These are phyloP conservation scores for Eupithecia subfuscata DNA, from an alignment of 2,888 invertebrate genomes.

Conservation along the genomic window DNA sequence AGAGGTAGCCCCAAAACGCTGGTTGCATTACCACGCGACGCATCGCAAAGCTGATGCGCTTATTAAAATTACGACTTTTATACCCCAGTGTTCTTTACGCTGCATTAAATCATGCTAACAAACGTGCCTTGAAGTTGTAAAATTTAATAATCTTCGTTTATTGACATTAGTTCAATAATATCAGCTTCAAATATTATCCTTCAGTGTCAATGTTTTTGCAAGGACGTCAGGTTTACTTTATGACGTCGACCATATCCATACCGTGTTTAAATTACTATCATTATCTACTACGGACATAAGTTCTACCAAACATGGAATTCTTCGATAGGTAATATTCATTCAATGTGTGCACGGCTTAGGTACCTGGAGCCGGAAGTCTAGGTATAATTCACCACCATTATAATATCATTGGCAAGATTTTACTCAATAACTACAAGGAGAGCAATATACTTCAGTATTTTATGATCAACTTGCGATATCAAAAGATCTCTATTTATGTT, in stretches of 20 bases:
- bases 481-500: conserved; percentile 10
- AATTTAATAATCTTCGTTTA: background rate
- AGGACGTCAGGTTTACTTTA: background rate
- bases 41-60: background rate
- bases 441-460: conserved; percentile 37
- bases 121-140: background rate
- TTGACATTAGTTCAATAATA: background rate
- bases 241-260: background rate
- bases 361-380: conserved; percentile 39
- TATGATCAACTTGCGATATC: conserved; percentile 23
- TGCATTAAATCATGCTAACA: background rate
- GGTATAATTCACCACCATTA: conserved; percentile 36
- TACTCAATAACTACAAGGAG: conserved; percentile 41
- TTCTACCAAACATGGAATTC: conserved; percentile 10
- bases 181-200: background rate
- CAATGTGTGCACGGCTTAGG: conserved; percentile 15
- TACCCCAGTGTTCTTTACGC: background rate
- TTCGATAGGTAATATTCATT: conserved; percentile 11
- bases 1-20: background rate
- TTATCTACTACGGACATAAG: conserved; percentile 11
- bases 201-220: conserved; percentile 9
- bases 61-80: background rate
- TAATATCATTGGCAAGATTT: conserved; percentile 43
- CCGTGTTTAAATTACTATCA: conserved; percentile 14
- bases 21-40: background rate